Evolutionary conservation across 2,797 vertebrate genomes (phyloP), one percentile per base, ranked within the genome.

Genomic region (Pangasius sanitwongsei): DNA sequence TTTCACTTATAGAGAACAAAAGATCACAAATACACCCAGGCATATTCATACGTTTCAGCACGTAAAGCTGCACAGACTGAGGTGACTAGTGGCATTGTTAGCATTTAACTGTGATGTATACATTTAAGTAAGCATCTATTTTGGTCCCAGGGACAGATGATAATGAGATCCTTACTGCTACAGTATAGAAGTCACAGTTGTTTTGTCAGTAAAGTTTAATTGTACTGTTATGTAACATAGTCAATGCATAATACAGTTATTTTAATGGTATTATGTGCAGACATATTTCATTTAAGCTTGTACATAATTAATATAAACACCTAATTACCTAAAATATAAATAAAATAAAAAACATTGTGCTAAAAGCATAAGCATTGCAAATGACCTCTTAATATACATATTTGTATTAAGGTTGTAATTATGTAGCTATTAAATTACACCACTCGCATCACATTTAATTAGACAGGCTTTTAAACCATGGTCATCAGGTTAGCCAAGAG

Each of bases 81-180:
- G 41, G 44, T 84, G 63, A 31, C 63, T 69, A 31, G 28, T 34
- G 61, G 44, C 83, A 23, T 84, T 4, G 28, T 84, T 84, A 84
- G 63, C 82, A 48, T 67, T 31, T 48, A 67, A 69, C 7, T 12
- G 3, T 50, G 28, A 1, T 28, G 12, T 84, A 50, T 48, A 48
- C 41, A 65, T 65, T 63, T 65, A 67, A 65, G 31, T 57, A 16
- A 53, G 18, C 31, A 23, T 85, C 55, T 81, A 59, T 72, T 86
- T 72, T 72, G 53, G 87, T 89, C 18, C 63, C 53, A 61, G 75
- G 2, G 23, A 63, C 37, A 70, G 53, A 50, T 59, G 23, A 86
- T 86, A 89, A 89, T 74, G 75, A 86, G 77, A 86, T 83, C 85
- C 65, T 61, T 28, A 81, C 84, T 48, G 75, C 50, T 82, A 86